Percentiles rank a stretch among this genome's conserved stretches.
phyloP scores from a whole-genome alignment of 2,797 vertebrate species.

The Sebastes glaucus region DNA sequence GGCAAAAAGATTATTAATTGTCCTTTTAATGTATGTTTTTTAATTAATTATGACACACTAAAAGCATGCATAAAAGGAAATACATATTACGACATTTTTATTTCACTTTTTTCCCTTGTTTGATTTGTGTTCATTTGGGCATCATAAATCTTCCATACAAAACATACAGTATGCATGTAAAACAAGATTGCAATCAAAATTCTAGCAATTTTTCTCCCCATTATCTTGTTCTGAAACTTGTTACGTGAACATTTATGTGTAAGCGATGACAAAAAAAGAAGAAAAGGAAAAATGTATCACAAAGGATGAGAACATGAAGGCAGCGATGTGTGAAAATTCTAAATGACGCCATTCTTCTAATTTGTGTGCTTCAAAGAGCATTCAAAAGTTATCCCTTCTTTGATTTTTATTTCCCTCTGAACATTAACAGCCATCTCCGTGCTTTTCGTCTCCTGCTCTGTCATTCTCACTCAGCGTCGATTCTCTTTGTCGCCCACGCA shows the following conservation, averaged over 20 bases:
- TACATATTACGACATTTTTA: background rate
- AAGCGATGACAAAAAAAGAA: background rate
- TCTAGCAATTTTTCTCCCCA: background rate
- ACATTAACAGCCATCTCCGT: slow-evolving; percentile 42
- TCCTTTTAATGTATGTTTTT: background rate
- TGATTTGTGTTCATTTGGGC: background rate
- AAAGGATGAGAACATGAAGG: slow-evolving; percentile 34
- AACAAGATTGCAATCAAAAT: background rate
- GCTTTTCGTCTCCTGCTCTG: slow-evolving; percentile 26
- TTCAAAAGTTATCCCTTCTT: slow-evolving; percentile 52
- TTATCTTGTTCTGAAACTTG: background rate
- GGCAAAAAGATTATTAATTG: background rate
- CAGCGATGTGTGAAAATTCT: slow-evolving; percentile 1
- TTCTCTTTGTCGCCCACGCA: slow-evolving; percentile 51
- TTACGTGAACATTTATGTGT: slow-evolving; percentile 11
- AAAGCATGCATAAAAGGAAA: background rate
- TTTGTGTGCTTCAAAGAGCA: slow-evolving; percentile 61
- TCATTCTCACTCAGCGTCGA: slow-evolving; percentile 14
- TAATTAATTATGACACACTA: background rate
- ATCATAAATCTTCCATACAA: background rate
- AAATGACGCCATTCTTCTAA: slow-evolving; percentile 53
- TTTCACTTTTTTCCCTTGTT: background rate
- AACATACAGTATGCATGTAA: background rate
- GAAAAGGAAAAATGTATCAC: slow-evolving; percentile 48
- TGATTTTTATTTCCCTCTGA: slow-evolving; percentile 49